Evolutionary conservation across 2,113 vertebrate species (phyloP).

Genomic region (Cyrtonyx montezumae): DNA sequence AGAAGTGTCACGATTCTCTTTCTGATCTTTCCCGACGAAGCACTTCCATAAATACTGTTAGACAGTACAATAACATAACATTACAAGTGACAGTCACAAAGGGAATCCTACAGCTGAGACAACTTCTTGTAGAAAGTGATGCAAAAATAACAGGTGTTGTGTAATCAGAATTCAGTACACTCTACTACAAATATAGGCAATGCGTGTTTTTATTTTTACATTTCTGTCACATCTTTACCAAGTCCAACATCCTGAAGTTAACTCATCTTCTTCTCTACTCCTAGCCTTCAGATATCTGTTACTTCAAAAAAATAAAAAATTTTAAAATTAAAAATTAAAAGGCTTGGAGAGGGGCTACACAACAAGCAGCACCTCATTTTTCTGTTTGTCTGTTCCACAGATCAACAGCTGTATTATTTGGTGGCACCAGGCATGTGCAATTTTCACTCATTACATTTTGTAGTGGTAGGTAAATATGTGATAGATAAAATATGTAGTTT

Average conservation of each 20-base stretch:
- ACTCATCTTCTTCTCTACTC: not conserved
- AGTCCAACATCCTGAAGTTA: not conserved
- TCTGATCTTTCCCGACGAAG: not conserved
- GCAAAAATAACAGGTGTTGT: not conserved
- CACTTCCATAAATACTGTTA: not conserved
- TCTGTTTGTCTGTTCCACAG: not conserved
- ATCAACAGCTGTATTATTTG: not conserved
- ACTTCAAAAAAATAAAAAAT: not conserved
- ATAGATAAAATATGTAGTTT: not conserved
- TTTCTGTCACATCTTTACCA: not conserved
- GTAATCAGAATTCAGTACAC: not conserved
- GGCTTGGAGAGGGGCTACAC: not conserved
- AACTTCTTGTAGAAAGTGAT: not conserved
- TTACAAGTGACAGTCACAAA: not conserved
- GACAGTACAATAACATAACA: not conserved
- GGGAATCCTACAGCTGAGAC: not conserved
- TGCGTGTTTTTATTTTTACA: not conserved
- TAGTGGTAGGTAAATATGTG: not conserved
- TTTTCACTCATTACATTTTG: not conserved
- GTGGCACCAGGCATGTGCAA: not conserved
- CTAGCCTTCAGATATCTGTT: not conserved
- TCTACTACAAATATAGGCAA: not conserved
- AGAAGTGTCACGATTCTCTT: constrained; percentile 7
- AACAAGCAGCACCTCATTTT: not conserved
- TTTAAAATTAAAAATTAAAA: not conserved